Evolutionary conservation across 2,797 vertebrate species (phyloP).

Genomic region (Pygocentrus nattereri): DNA sequence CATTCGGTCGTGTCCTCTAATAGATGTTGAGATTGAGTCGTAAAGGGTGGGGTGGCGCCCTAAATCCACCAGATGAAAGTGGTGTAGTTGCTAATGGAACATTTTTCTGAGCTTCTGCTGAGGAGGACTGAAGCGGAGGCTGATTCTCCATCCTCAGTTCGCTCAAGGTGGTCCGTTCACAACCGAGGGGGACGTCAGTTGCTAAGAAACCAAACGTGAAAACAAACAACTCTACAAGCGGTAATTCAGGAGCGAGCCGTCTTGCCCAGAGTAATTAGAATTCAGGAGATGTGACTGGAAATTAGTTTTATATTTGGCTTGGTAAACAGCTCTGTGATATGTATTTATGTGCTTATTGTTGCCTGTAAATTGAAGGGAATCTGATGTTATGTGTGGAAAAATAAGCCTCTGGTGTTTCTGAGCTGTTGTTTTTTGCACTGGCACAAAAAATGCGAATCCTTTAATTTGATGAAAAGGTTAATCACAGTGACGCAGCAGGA

Average conservation of each 20-base stretch:
- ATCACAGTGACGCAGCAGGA: no score
- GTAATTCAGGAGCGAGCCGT: slow-evolving; percentile 41
- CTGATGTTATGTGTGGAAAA: neutral
- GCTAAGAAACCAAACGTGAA: slow-evolving; percentile 47
- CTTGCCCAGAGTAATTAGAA: slow-evolving; percentile 55
- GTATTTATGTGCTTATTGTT: neutral
- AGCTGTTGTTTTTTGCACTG: no score
- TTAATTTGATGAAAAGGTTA: no score
- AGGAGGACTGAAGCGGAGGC: neutral
- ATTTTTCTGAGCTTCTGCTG: neutral
- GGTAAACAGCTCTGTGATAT: slow-evolving; percentile 12
- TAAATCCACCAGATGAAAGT: neutral
- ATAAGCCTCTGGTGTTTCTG: no score
- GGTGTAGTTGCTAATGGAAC: neutral
- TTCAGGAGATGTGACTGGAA: slow-evolving; percentile 51
- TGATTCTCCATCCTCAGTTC: neutral
- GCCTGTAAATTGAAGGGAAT: neutral
- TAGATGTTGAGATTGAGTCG: neutral
- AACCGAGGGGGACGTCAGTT: slow-evolving; percentile 40
- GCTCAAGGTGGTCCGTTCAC: slow-evolving; percentile 52
- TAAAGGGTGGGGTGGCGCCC: no score
- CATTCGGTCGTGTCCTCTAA: neutral
- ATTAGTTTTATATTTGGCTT: slow-evolving; percentile 50
- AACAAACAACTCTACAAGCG: slow-evolving; percentile 53
- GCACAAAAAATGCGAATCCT: no score